Conservation (phyloP, 2,113 vertebrate species). For the Acanthochromis polyacanthus region DNA sequence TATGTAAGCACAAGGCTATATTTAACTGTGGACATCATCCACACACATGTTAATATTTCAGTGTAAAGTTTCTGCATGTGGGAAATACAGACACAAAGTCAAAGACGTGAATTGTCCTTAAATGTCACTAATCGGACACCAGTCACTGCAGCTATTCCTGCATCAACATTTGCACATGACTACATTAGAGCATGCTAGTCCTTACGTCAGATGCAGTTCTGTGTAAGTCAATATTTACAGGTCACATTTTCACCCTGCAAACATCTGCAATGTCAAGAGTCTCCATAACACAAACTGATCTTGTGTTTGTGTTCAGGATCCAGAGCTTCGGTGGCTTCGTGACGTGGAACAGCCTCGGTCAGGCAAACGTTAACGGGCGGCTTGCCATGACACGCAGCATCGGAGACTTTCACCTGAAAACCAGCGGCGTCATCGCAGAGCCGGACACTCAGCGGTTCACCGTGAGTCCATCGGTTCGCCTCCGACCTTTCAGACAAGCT, state of each 20-base stretch:
- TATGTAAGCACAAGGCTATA: conserved; percentile 22
- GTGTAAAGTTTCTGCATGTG: neutral
- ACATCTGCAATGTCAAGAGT: neutral
- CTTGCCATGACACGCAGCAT: conserved; percentile 97
- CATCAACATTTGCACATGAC: neutral
- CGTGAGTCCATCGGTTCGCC: conserved; percentile 78
- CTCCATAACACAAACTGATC: too few species aligned
- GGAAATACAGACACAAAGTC: neutral
- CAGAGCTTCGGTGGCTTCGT: conserved; percentile 91
- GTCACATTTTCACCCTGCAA: neutral
- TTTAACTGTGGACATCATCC: conserved; percentile 12
- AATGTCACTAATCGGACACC: neutral
- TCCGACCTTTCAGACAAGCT: neutral
- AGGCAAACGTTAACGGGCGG: conserved; percentile 94
- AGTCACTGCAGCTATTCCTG: neutral
- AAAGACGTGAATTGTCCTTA: neutral
- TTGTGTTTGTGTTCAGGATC: conserved; percentile 84
- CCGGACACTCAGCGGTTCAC: conserved; percentile 90
- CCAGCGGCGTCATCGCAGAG: conserved; percentile 91
- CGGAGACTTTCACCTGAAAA: conserved; percentile 94
- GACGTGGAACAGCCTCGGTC: conserved; percentile 95
- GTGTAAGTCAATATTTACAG: too few species aligned
- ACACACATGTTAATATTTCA: neutral
- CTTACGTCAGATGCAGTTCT: too few species aligned
- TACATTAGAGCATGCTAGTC: neutral